Evolutionary conservation across 2,888 invertebrate genomes (phyloP).

Genomic region (Dermolepida albohirtum): DNA sequence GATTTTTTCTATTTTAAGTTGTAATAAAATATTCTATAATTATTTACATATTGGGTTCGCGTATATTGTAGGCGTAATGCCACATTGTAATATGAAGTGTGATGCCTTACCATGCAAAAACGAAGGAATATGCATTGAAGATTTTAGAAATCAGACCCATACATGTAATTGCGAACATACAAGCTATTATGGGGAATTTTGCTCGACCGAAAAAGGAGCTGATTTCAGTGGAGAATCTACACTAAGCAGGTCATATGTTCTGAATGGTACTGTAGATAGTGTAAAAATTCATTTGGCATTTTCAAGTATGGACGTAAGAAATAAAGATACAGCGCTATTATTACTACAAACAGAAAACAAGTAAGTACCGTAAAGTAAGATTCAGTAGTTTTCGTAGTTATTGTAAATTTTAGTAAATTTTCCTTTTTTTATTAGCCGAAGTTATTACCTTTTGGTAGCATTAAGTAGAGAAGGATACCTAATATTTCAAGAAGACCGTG

Average conservation of each 20-base stretch:
- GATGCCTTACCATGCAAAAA: conserved; percentile 90
- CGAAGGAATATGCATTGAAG: conserved; percentile 88
- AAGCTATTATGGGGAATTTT: conserved; percentile 89
- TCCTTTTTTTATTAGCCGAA: conserved; percentile 70
- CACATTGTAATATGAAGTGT: conserved; percentile 90
- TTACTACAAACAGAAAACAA: conserved; percentile 86
- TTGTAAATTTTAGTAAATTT: too few relatives aligned
- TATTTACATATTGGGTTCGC: too few relatives aligned
- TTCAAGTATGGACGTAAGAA: conserved; percentile 82
- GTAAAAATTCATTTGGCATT: conserved; percentile 89
- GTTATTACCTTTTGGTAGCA: conserved; percentile 85
- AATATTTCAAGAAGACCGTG: conserved; percentile 87
- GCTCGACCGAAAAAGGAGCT: conserved; percentile 90
- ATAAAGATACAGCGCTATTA: conserved; percentile 82
- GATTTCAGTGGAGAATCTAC: conserved; percentile 90
- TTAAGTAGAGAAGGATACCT: conserved; percentile 86
- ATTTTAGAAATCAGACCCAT: conserved; percentile 86
- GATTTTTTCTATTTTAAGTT: neutral
- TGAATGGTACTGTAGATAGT: conserved; percentile 78
- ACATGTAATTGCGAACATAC: conserved; percentile 91
- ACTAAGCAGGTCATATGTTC: conserved; percentile 80
- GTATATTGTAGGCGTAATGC: conserved; percentile 73
- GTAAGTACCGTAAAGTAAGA: conserved; percentile 65
- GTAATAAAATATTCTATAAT: neutral
- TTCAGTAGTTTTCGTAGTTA: conserved; percentile 27